Evolutionary conservation across 2,888 invertebrate species (phyloP).

Genomic region (Drosophila kanekoi): DNA sequence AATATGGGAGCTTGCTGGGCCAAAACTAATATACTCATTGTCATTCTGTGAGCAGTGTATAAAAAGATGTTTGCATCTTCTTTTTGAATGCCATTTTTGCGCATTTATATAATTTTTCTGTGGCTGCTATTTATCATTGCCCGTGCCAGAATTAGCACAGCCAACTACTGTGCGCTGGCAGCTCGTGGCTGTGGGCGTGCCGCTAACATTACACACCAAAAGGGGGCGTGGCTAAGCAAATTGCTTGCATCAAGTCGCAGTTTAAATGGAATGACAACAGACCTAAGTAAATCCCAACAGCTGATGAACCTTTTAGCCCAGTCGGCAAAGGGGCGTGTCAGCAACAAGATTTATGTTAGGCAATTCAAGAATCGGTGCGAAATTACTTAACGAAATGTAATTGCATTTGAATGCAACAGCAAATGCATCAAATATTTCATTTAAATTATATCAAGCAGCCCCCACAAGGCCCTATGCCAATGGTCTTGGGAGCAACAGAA

Average conservation of each 20-base stretch:
- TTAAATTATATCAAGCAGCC: conserved; percentile 42
- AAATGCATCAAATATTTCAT: conserved; percentile 56
- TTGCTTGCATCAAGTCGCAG: conserved; percentile 42
- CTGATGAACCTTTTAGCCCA: conserved; percentile 31
- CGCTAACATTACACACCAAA: conserved; percentile 11
- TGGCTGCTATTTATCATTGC: conserved; percentile 69
- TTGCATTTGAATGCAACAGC: conserved; percentile 66
- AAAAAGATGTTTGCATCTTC: conserved; percentile 21
- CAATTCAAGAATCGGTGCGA: conserved; percentile 15
- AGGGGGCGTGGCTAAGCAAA: conserved; percentile 55
- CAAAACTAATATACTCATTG: background rate
- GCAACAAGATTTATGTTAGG: conserved; percentile 38
- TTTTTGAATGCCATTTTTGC: conserved; percentile 21
- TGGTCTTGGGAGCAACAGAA: conserved; percentile 2
- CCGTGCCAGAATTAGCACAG: conserved; percentile 57
- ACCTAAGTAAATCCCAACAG: conserved; percentile 18
- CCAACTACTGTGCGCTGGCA: conserved; percentile 28
- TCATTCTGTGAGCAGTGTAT: background rate
- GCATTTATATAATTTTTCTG: conserved; percentile 50
- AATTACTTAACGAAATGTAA: conserved; percentile 39
- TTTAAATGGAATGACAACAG: conserved; percentile 53
- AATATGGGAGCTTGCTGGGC: too few species aligned
- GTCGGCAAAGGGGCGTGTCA: conserved; percentile 22
- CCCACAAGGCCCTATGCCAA: conserved; percentile 10
- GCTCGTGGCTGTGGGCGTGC: conserved; percentile 47